These are phyloP conservation scores for Circaetus cinerascens DNA, from an alignment of 2,113 vertebrate species.

Conservation along the genomic window DNA sequence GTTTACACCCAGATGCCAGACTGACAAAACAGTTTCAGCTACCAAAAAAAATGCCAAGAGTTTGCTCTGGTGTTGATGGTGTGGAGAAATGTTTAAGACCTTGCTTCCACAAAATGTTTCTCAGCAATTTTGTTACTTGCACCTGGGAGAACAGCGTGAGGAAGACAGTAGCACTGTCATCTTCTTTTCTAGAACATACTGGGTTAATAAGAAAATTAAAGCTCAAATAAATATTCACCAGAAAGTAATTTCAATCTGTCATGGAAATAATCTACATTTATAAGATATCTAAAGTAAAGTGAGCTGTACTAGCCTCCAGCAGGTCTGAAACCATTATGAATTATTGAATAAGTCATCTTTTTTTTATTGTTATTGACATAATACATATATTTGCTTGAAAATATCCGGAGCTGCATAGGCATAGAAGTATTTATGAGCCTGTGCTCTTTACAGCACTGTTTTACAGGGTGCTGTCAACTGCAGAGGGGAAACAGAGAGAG, in stretches of 20 bases:
- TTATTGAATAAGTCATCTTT: conserved; percentile 55
- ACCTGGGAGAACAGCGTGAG: background rate
- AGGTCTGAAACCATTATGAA: conserved; percentile 44
- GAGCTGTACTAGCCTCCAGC: background rate
- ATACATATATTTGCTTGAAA: conserved; percentile 52
- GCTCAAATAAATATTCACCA: background rate
- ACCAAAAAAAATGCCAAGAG: background rate
- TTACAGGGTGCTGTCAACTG: background rate
- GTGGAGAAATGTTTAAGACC: background rate
- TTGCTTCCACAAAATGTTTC: background rate
- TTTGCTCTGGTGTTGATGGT: background rate
- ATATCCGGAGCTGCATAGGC: background rate
- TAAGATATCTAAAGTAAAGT: conserved; percentile 40
- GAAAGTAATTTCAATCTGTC: conserved; percentile 41
- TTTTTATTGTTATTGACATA: conserved; percentile 46
- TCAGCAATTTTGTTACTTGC: background rate
- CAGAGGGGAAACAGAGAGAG: background rate
- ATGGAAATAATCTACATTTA: conserved; percentile 45
- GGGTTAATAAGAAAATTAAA: conserved; percentile 35
- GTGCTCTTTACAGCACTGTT: background rate
- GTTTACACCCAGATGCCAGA: background rate
- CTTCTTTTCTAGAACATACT: background rate
- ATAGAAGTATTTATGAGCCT: conserved; percentile 32
- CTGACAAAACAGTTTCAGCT: background rate
- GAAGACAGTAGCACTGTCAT: background rate